A percentile compares a stretch with the other conserved stretches of the same genome.
phyloP scores from a whole-genome alignment of 2,797 vertebrate species.

The Centroberyx gerrardi region DNA sequence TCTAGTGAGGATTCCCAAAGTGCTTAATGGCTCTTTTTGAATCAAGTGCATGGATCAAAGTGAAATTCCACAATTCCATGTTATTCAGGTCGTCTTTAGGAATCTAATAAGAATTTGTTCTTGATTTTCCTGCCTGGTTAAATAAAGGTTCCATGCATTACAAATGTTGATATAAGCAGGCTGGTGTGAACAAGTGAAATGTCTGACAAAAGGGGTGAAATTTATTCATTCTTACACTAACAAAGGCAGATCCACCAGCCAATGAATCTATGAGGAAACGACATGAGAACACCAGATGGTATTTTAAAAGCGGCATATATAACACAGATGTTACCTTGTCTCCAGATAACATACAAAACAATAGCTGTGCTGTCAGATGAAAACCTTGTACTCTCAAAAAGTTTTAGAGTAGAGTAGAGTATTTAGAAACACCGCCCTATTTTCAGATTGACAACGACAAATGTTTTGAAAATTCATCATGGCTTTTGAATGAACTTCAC shows the following conservation, averaged over 20 bases:
- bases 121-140: no score
- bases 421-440: neutral
- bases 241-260: constrained; percentile 30
- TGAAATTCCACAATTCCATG: no score
- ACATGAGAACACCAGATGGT: constrained; percentile 36
- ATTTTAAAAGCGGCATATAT: constrained; percentile 63
- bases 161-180: neutral
- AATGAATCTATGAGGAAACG: constrained; percentile 38
- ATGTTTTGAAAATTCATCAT: neutral
- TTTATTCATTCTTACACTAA: constrained; percentile 44
- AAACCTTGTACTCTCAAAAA: neutral
- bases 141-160: no score
- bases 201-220: constrained; percentile 22
- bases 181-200: neutral
- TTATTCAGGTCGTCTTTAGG: no score
- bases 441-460: neutral
- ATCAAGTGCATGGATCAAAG: no score
- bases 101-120: no score
- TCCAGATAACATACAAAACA: neutral
- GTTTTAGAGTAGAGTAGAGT: no score
- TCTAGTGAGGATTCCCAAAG: neutral
- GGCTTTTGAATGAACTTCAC: neutral
- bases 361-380: neutral
- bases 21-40: neutral
- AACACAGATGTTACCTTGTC: constrained; percentile 24